A percentile compares a stretch with the other conserved stretches of the same genome.
Evolutionary conservation across 1,140 invertebrate species (phyloP).

Genomic region (Eubasilissa regina): DNA sequence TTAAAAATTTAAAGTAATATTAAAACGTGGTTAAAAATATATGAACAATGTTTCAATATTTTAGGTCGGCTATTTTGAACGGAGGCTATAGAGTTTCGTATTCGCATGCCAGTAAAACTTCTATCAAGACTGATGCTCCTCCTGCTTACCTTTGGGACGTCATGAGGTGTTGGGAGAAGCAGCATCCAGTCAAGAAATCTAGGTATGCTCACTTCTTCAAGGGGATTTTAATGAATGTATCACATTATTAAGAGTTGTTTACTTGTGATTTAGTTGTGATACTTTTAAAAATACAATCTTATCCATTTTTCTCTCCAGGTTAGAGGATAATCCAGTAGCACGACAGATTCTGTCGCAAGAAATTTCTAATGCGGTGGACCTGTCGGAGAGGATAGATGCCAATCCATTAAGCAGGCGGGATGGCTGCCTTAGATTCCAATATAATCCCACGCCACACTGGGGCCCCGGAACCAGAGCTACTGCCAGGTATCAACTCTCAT

Average conservation of each 20-base stretch:
- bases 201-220: constrained; percentile 61
- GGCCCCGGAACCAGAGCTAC: constrained; percentile 87
- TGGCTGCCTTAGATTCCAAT: constrained; percentile 86
- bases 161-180: constrained; percentile 86
- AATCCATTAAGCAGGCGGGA: constrained; percentile 86
- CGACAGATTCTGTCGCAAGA: constrained; percentile 74
- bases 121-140: constrained; percentile 96
- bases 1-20: too few species aligned
- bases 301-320: constrained; percentile 62
- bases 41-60: background rate
- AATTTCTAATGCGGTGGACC: constrained; percentile 71
- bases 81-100: constrained; percentile 93
- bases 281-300: too few species aligned
- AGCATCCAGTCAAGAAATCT: constrained; percentile 75
- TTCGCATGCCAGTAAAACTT: constrained; percentile 90
- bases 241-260: too few species aligned
- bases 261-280: too few species aligned
- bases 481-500: constrained; percentile 73
- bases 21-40: too few species aligned
- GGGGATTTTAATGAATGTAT: too few species aligned
- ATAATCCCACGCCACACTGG: constrained; percentile 90
- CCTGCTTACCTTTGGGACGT: constrained; percentile 92
- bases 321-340: constrained; percentile 72
- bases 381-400: constrained; percentile 81
- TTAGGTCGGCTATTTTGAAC: constrained; percentile 94